Conservation (phyloP, 1,140 invertebrate species). For the Scaptomyza hsui region DNA sequence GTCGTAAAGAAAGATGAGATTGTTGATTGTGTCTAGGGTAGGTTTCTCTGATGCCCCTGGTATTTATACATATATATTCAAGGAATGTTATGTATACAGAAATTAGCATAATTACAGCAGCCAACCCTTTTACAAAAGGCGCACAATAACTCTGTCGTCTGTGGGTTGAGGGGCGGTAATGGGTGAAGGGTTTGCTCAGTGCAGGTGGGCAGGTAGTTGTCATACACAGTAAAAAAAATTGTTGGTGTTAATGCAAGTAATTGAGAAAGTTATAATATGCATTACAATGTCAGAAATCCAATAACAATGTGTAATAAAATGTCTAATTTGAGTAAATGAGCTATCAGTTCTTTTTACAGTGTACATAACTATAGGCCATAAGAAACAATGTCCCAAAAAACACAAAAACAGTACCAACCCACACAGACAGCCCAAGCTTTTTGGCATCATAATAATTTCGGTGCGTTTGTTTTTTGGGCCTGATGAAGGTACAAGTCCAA, state of each 20-base stretch:
- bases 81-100: conserved; percentile 57
- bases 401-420: too few species aligned
- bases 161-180: too few species aligned
- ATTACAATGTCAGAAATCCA: too few species aligned
- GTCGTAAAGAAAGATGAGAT: neutral
- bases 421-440: conserved; percentile 12
- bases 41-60: neutral
- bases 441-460: conserved; percentile 69
- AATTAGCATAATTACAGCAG: conserved; percentile 73
- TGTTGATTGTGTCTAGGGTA: conserved; percentile 1
- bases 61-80: conserved; percentile 28
- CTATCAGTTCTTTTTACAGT: neutral
- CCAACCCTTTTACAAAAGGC: conserved; percentile 58
- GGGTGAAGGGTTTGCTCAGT: neutral
- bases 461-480: conserved; percentile 56
- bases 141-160: neutral
- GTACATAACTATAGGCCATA: conserved; percentile 24
- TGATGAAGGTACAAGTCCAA: conserved; percentile 44
- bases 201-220: conserved; percentile 11
- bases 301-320: too few species aligned
- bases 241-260: too few species aligned
- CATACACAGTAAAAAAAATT: neutral
- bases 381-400: conserved; percentile 39
- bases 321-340: too few species aligned
- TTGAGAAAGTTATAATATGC: too few species aligned